Conservation (phyloP, 2,113 vertebrate genomes). For the Gasterosteus aculeatus region DNA sequence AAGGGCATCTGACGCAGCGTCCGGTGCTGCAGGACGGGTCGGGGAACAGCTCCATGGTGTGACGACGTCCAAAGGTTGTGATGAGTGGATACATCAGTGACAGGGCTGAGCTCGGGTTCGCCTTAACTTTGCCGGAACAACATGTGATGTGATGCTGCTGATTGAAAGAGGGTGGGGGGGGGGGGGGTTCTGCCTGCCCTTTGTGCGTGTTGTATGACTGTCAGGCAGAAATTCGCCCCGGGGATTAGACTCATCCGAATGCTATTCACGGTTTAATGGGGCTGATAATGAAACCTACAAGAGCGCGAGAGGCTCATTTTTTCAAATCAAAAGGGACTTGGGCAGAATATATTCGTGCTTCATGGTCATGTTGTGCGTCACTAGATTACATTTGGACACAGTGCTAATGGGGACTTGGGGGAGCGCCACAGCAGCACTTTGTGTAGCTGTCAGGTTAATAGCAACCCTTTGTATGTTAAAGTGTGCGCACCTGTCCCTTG, state of each 20-base stretch:
- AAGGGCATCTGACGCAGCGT: constrained; percentile 7
- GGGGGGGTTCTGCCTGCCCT: constrained; percentile 14
- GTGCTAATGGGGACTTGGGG: constrained; percentile 9
- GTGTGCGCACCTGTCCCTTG: constrained; percentile 1
- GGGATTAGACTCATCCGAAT: constrained; percentile 27
- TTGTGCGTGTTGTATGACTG: constrained; percentile 36
- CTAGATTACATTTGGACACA: constrained; percentile 30
- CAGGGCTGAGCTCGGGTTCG: neutral
- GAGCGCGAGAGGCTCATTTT: constrained; percentile 17
- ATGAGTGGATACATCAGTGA: constrained; percentile 20
- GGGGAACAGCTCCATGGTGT: constrained; percentile 16
- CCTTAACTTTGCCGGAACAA: neutral
- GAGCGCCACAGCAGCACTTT: constrained; percentile 19
- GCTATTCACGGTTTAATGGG: constrained; percentile 45
- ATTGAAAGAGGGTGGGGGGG: neutral
- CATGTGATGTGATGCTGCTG: constrained; percentile 21
- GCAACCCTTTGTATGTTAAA: constrained; percentile 22
- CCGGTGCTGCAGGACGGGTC: constrained; percentile 1
- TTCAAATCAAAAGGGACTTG: constrained; percentile 33
- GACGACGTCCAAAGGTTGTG: constrained; percentile 12
- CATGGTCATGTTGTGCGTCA: constrained; percentile 11
- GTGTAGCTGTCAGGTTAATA: constrained; percentile 37
- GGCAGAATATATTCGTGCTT: constrained; percentile 28
- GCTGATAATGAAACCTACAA: constrained; percentile 39
- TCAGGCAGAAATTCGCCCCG: neutral